Evolutionary conservation across 2,888 invertebrate species (phyloP).

Genomic region (Mythimna lalbum): DNA sequence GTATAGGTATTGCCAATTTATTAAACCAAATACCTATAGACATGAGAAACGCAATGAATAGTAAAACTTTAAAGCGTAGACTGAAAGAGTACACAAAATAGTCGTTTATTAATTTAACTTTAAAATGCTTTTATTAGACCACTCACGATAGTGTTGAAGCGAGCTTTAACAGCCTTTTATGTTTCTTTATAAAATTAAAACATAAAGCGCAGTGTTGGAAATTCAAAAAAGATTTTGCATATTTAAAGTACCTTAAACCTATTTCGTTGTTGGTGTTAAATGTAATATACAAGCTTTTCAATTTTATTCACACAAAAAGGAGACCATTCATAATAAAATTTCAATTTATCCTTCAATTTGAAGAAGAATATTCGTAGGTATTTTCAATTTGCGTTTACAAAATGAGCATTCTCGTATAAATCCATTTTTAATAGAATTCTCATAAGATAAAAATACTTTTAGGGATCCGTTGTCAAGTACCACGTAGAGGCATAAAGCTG

Average conservation of each 20-base stretch:
- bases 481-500: too few species aligned
- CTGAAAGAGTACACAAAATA: background rate
- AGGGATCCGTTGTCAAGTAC: too few species aligned
- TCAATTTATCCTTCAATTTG: slow-evolving; percentile 18
- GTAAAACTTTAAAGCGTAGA: too few species aligned
- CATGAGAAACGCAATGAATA: too few species aligned
- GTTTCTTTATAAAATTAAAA: background rate
- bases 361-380: slow-evolving; percentile 9
- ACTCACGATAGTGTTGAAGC: background rate
- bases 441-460: background rate
- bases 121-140: too few species aligned
- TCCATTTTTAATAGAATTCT: slow-evolving; percentile 43
- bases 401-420: slow-evolving; percentile 27
- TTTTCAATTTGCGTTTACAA: slow-evolving; percentile 22
- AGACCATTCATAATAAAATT: slow-evolving; percentile 27
- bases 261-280: slow-evolving; percentile 26
- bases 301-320: slow-evolving; percentile 29
- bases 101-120: background rate
- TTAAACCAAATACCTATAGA: too few species aligned
- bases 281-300: slow-evolving; percentile 2
- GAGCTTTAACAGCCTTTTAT: too few species aligned
- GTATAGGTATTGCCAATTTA: too few species aligned
- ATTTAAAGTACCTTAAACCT: background rate
- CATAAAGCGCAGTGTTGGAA: too few species aligned
- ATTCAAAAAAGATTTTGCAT: background rate